Percentiles rank a stretch among this genome's conserved stretches.
Evolutionary conservation across 2,113 vertebrate genomes (phyloP).

Genomic region (Amphiprion ocellaris): DNA sequence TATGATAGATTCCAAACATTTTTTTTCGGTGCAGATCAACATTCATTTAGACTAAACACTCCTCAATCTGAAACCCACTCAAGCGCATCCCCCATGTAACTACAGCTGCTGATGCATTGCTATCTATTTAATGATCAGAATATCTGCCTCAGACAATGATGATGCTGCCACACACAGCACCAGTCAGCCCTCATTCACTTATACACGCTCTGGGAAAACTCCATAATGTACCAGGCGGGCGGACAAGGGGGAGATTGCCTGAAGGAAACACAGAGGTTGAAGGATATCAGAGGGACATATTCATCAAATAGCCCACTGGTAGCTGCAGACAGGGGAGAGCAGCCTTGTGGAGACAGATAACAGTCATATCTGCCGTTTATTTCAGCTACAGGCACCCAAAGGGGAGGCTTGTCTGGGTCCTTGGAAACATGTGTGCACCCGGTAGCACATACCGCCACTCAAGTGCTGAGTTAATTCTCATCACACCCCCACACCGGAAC

Average conservation of each 20-base stretch:
- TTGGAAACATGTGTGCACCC: slow-evolving; percentile 6
- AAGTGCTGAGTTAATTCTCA: slow-evolving; percentile 49
- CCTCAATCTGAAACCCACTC: neutral
- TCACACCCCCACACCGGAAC: slow-evolving; percentile 38
- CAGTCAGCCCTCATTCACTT: slow-evolving; percentile 48
- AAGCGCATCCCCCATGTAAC: neutral
- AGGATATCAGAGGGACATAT: slow-evolving; percentile 70
- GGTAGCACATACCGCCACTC: slow-evolving; percentile 22
- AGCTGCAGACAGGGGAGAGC: slow-evolving; percentile 41
- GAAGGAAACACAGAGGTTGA: slow-evolving; percentile 65
- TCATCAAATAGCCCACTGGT: slow-evolving; percentile 57
- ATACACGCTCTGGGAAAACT: slow-evolving; percentile 46
- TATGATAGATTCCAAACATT: neutral
- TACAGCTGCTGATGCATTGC: slow-evolving; percentile 10
- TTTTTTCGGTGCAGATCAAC: neutral
- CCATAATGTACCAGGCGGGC: slow-evolving; percentile 16
- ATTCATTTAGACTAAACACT: neutral
- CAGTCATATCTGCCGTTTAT: slow-evolving; percentile 50
- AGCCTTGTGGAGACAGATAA: slow-evolving; percentile 68
- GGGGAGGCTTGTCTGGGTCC: slow-evolving; percentile 22
- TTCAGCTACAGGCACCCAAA: slow-evolving; percentile 45
- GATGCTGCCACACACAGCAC: slow-evolving; percentile 27
- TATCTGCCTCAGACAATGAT: slow-evolving; percentile 13
- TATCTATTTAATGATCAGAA: slow-evolving; percentile 19
- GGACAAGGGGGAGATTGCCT: slow-evolving; percentile 33